phyloP scores from a whole-genome alignment of 2,888 invertebrate species.

The Latheticus oryzae region DNA sequence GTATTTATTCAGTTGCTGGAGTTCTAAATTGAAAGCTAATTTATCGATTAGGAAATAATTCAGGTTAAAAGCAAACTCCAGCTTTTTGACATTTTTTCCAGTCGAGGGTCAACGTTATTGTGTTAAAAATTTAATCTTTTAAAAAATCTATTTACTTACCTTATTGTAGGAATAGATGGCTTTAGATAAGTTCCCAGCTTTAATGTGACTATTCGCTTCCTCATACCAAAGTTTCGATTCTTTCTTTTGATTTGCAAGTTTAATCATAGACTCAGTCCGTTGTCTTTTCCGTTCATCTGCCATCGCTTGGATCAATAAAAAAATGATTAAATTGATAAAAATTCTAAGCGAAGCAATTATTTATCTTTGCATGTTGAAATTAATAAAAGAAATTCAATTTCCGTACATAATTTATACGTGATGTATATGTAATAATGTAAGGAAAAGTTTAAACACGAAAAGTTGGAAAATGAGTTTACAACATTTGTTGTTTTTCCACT shows the following conservation, averaged over 20 bases:
- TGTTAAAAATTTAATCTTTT: background rate
- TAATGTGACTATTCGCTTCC: constrained; percentile 82
- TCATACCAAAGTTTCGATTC: constrained; percentile 79
- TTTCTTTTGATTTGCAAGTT: constrained; percentile 58
- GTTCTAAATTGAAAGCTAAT: constrained; percentile 24
- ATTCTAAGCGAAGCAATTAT: constrained; percentile 23
- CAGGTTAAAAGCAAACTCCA: too few relatives aligned
- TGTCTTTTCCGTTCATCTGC: constrained; percentile 54
- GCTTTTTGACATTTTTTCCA: too few relatives aligned
- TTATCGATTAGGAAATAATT: constrained; percentile 29
- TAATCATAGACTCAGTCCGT: constrained; percentile 60
- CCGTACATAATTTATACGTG: constrained; percentile 34
- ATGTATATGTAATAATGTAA: constrained; percentile 17
- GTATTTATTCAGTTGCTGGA: constrained; percentile 31
- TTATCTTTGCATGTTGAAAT: constrained; percentile 32
- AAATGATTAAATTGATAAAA: constrained; percentile 26
- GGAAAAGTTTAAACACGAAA: constrained; percentile 28
- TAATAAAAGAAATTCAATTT: constrained; percentile 41
- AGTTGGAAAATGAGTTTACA: constrained; percentile 6
- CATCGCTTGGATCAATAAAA: too few relatives aligned
- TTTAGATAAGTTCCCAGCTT: constrained; percentile 78
- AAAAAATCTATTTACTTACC: constrained; percentile 72
- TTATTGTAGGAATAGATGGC: constrained; percentile 78
- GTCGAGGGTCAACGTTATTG: too few relatives aligned
- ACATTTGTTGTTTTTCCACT: constrained; percentile 10